Base-by-base conservation (phyloP, 2,797 vertebrate genomes). In the Lepilemur septentrionalis region DNA sequence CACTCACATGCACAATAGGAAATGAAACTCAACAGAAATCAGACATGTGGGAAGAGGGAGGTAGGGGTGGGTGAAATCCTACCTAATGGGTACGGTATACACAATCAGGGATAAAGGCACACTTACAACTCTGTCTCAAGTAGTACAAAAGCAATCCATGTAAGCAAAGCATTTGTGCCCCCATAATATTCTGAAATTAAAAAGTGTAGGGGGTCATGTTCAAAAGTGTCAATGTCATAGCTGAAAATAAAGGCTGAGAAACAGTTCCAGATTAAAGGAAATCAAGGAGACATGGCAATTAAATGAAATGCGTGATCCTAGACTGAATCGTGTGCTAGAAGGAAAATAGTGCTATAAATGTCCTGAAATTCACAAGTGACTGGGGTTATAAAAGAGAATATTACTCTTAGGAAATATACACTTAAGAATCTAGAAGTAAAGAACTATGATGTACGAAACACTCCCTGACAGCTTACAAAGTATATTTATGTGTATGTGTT, bases 231-330 rank as follows among this genome's bases (percentile, higher is more conserved):
- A 63, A 8, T 15, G 10, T 46, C 14, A 70, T 65, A 82, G 75
- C 35, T 80, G 38, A 81, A 85, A 97, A 87, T 25, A 89, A 28
- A 85, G 35, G 25, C 2, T 87, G n/a, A 94, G 7, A 1, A 93
- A 91, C 0, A 78, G 11, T 67, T 72, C 2, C 67, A 96, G 43
- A 92, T 63, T 91, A 86, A 94, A 48, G 8, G 59, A 89, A 93
- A 70, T n/a, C 70, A 94, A 84, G 79, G 32, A 83, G 1, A 86
- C 11, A 63, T 13, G 80, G 14, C 35, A 76, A 61, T 93, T 83
- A 80, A 89, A 70, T 93, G n/a, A 89, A 96, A 90, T 86, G 38
- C 67, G 46, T 89, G 76, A 79, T 75, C 20, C 43, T 75, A 93
- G 41, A 84, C 20, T 72, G 35, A 13, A 59, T 80, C 78, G 1